Evolutionary conservation across 2,113 vertebrate genomes (phyloP), one percentile per base, ranked within the genome.

Genomic region (Lota lota): DNA sequence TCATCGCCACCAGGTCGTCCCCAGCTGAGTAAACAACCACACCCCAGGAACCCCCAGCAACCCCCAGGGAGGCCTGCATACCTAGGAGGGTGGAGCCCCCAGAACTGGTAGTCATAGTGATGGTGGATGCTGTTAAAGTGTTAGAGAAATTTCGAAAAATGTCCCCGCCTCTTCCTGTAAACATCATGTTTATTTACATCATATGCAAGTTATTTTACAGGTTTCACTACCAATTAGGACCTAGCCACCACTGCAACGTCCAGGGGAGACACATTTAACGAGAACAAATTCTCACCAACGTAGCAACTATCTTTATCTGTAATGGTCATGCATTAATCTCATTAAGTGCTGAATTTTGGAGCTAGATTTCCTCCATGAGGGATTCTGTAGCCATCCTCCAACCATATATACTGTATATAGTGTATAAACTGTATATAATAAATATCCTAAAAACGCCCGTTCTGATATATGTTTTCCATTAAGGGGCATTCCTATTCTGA

Each of bases 1-100:
- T 47, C 40, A 47, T 47, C 7, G 12, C 12, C 40, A 47, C 80
- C 83, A 70, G 61, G 81, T 77, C 81, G 81, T 84, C 69, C 61
- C 71, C 89, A 92, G 91, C 91, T 91, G 90, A 90, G 85, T 90
- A 87, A 92, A 92, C 82, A 91, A 71, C 77, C 72, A 51, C 40
- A 28, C 75, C 72, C 50, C 57, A 72, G 83, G 90, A 84, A 28
- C 76, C 73, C 7, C 72, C 50, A 60, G 73, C 82, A 90, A 83
- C 40, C 40, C 40, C 40, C 40, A 12, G 40, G 8, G 8, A 47
- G 6, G 83, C 77, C 54, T 12, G 77, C 64, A 72, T 86, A 83
- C 79, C 79, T 82, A 75, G 18, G 83, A 53, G 50, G 21, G 47
- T 59, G 73, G 70, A 68, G 51, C 61, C 69, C 7, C 40, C 21